These are phyloP conservation scores for Xanthorhoe designata DNA, from an alignment of 2,888 invertebrate species.

Conservation along the genomic window DNA sequence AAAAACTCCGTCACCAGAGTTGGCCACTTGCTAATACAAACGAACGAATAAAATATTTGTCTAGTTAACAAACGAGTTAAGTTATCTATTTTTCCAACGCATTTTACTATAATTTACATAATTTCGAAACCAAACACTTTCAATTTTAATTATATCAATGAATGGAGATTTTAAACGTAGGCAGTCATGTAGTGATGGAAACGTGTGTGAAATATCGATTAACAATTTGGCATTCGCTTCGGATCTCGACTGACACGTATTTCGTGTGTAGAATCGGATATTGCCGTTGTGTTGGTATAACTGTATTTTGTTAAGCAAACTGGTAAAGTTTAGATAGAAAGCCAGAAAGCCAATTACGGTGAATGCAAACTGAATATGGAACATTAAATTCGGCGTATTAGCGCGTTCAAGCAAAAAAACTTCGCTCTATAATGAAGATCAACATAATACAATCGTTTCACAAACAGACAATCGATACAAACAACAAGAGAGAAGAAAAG, in stretches of 20 bases:
- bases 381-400: background rate
- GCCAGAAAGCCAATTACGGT: conserved; percentile 22
- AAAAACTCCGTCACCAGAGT: too few relatives aligned
- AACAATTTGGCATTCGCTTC: conserved; percentile 54
- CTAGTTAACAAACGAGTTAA: too few relatives aligned
- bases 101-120: background rate
- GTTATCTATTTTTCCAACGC: background rate
- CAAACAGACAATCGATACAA: too few relatives aligned
- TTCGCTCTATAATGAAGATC: too few relatives aligned
- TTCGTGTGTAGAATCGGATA: conserved; percentile 61
- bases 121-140: conserved; percentile 18
- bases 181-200: conserved; percentile 56
- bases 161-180: conserved; percentile 44
- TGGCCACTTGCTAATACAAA: too few relatives aligned
- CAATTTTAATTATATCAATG: conserved; percentile 41
- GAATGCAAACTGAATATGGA: conserved; percentile 9
- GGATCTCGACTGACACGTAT: conserved; percentile 59
- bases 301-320: conserved; percentile 45
- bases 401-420: too few relatives aligned
- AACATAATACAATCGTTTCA: too few relatives aligned
- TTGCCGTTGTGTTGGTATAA: conserved; percentile 45
- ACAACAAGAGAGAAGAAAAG: too few relatives aligned
- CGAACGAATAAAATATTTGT: too few relatives aligned
- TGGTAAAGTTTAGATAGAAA: conserved; percentile 24
- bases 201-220: conserved; percentile 68